phyloP scores from a whole-genome alignment of 2,888 invertebrate genomes.

The Drymonia ruficornis region DNA sequence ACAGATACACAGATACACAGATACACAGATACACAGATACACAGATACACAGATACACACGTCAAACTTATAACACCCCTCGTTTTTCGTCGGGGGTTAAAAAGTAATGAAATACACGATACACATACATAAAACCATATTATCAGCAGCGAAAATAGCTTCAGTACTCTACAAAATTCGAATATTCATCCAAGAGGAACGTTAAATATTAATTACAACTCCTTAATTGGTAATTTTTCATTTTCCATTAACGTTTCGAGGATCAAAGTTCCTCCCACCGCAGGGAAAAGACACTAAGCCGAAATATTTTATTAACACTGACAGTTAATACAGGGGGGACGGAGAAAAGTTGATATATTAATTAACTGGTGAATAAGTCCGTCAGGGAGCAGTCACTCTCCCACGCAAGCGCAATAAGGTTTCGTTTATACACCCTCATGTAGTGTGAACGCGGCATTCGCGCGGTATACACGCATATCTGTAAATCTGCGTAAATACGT shows the following conservation, averaged over 20 bases:
- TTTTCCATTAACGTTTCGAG: conserved; percentile 29
- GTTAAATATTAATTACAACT: background rate
- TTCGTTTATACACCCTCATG: conserved; percentile 70
- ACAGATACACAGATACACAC: too few species aligned
- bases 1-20: too few species aligned
- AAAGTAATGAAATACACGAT: too few species aligned
- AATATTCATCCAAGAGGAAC: background rate
- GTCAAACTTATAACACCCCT: too few species aligned
- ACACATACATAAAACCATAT: too few species aligned
- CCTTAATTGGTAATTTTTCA: conserved; percentile 4
- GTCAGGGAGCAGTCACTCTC: conserved; percentile 78
- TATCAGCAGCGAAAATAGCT: too few species aligned
- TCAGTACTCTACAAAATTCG: background rate
- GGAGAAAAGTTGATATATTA: conserved; percentile 82
- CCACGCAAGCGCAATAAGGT: conserved; percentile 74
- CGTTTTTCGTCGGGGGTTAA: too few species aligned
- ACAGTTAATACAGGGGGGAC: conserved; percentile 72
- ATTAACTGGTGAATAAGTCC: conserved; percentile 82
- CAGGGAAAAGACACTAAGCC: conserved; percentile 47
- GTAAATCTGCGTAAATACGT: conserved; percentile 43
- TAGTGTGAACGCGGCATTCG: conserved; percentile 69
- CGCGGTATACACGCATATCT: conserved; percentile 53
- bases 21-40: too few species aligned
- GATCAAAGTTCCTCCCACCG: conserved; percentile 22
- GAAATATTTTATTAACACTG: conserved; percentile 76